Conservation (phyloP, 2,113 vertebrate species). For the Nannobrachium achirus region DNA sequence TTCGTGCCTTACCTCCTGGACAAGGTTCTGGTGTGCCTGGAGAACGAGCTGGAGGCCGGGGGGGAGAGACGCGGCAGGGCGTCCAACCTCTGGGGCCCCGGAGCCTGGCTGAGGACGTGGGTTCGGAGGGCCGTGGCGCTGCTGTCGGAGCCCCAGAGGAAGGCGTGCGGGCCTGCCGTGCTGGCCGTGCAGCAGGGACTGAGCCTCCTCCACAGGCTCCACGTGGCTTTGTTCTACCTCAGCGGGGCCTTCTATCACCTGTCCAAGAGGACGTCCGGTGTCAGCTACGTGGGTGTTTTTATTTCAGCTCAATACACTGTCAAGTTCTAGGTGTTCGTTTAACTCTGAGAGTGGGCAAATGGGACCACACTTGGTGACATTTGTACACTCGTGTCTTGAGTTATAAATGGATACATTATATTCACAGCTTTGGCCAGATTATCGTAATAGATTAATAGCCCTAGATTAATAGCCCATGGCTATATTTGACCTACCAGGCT, state of each 20-base stretch:
- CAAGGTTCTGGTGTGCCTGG: conserved; percentile 85
- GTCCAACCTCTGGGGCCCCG: conserved; percentile 37
- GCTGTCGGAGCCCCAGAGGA: conserved; percentile 83
- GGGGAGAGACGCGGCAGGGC: not conserved
- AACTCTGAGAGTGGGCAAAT: no score
- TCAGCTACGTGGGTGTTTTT: conserved; percentile 85
- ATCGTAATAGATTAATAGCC: no score
- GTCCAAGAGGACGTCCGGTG: conserved; percentile 84
- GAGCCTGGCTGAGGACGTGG: conserved; percentile 69
- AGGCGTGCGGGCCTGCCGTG: conserved; percentile 54
- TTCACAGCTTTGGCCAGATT: no score
- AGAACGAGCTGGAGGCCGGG: conserved; percentile 82
- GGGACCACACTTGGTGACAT: no score
- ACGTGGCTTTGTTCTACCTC: conserved; percentile 90
- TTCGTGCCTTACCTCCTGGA: conserved; percentile 88
- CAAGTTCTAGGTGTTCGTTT: no score
- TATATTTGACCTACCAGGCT: no score
- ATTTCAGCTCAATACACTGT: not conserved
- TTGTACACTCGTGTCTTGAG: no score
- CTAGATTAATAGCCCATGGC: no score
- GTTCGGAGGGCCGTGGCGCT: conserved; percentile 54
- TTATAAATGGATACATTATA: no score
- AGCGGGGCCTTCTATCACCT: conserved; percentile 88
- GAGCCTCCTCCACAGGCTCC: conserved; percentile 82
- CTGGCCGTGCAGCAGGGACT: conserved; percentile 77